Evolutionary conservation across 2,797 vertebrate genomes (phyloP).

Genomic region (Hippopotamyrus pictus): DNA sequence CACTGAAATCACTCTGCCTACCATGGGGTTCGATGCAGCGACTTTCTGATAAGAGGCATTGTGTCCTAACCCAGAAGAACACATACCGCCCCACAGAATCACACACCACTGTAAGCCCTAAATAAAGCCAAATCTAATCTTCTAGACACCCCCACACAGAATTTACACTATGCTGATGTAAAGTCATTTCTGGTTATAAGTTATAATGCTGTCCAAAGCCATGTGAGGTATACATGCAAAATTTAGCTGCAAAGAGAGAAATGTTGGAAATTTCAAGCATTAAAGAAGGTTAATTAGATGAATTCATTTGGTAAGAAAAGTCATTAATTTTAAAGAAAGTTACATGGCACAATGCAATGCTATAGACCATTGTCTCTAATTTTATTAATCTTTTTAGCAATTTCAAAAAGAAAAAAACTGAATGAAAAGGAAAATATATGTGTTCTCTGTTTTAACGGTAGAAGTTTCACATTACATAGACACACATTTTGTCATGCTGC

Average conservation of each 20-base stretch:
- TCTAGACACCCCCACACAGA: neutral
- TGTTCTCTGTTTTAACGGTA: neutral
- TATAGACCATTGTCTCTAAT: neutral
- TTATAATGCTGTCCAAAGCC: neutral
- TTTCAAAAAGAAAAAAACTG: neutral
- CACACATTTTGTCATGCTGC: slow-evolving; percentile 17
- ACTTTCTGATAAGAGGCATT: neutral
- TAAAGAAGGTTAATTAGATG: neutral
- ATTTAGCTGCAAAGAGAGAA: neutral
- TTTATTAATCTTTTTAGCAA: neutral
- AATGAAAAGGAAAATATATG: neutral
- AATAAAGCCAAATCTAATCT: neutral
- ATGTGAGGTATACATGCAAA: neutral
- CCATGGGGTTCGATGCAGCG: neutral
- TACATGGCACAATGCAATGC: neutral
- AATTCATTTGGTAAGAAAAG: neutral
- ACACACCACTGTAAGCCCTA: slow-evolving; percentile 32
- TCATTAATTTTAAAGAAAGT: neutral
- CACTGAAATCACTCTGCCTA: neutral
- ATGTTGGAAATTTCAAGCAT: neutral
- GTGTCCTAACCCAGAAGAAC: neutral
- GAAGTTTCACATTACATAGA: slow-evolving; percentile 28
- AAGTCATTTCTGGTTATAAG: neutral
- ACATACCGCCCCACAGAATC: slow-evolving; percentile 43
- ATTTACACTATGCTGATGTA: neutral